phyloP scores from a whole-genome alignment of 2,113 vertebrate species.

The Cromileptes altivelis region DNA sequence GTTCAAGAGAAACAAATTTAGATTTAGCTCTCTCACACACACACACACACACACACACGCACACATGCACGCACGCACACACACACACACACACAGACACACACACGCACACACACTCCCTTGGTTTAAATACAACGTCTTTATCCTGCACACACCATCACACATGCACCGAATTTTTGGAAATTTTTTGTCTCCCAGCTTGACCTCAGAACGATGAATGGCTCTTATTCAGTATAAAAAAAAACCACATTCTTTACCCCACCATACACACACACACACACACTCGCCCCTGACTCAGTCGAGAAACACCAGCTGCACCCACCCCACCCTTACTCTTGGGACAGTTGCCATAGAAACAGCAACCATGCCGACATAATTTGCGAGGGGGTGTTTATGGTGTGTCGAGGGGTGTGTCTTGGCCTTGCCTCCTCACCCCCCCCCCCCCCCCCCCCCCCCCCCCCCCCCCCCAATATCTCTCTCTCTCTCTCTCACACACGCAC shows the following conservation, averaged over 20 bases:
- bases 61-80: not conserved
- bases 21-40: constrained; percentile 10
- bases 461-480: not conserved
- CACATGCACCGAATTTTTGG: not conserved
- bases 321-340: constrained; percentile 80
- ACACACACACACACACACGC: not conserved
- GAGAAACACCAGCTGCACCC: constrained; percentile 77
- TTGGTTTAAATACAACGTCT: constrained; percentile 10
- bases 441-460: not conserved
- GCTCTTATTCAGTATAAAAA: constrained; percentile 60
- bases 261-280: not conserved
- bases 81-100: not conserved
- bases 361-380: constrained; percentile 78
- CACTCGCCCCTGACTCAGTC: constrained; percentile 51
- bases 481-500: constrained; percentile 10
- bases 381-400: constrained; percentile 39
- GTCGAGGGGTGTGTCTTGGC: constrained; percentile 62
- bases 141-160: constrained; percentile 26
- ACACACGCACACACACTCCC: not conserved
- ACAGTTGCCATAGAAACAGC: constrained; percentile 81
- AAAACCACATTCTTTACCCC: constrained; percentile 50
- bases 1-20: constrained; percentile 33
- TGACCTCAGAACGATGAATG: constrained; percentile 60
- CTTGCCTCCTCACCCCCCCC: constrained; percentile 16
- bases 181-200: constrained; percentile 24